These are phyloP conservation scores for Popillia japonica DNA, from an alignment of 1,140 invertebrate genomes.

Conservation along the genomic window DNA sequence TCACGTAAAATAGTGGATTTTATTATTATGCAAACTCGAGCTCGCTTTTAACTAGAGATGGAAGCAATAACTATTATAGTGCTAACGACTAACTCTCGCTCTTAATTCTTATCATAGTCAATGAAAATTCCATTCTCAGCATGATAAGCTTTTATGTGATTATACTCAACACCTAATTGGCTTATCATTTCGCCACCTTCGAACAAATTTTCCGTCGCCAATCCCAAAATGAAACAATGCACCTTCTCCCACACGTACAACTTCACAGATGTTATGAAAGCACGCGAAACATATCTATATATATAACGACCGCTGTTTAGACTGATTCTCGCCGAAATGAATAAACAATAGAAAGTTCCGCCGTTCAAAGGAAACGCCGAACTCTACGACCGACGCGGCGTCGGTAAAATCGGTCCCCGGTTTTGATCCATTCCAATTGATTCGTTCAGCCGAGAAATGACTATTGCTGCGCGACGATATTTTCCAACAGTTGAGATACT, in stretches of 20 bases:
- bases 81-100: too few species aligned
- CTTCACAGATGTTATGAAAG: not conserved
- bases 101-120: too few species aligned
- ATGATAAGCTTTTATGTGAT: too few species aligned
- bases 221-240: not conserved
- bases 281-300: not conserved
- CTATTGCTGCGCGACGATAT: not conserved
- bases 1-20: too few species aligned
- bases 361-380: not conserved
- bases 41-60: too few species aligned
- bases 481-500: not conserved
- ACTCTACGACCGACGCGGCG: not conserved
- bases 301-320: not conserved
- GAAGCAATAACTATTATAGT: too few species aligned
- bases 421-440: not conserved
- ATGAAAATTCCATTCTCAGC: too few species aligned
- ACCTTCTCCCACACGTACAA: not conserved
- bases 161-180: too few species aligned
- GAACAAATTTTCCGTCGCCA: too few species aligned
- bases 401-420: not conserved
- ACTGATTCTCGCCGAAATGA: not conserved
- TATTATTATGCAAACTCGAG: too few species aligned
- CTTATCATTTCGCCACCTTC: too few species aligned
- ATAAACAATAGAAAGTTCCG: not conserved
- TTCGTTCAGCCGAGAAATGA: slow-evolving; percentile 1